Evolutionary conservation across 2,888 invertebrate species (phyloP).

Genomic region (Cyrtodaria siliqua): DNA sequence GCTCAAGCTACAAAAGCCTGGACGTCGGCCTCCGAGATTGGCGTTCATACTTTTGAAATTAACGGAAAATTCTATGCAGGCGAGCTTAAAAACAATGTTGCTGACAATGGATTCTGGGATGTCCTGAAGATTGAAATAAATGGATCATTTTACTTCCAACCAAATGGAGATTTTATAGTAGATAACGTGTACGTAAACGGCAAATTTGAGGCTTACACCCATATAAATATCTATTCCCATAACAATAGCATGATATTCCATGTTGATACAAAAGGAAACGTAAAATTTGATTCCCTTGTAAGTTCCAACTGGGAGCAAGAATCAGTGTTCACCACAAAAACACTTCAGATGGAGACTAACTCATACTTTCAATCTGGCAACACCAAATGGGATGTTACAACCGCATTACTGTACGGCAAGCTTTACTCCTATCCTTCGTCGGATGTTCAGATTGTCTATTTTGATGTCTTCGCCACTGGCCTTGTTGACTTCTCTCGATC

Average conservation of each 20-base stretch:
- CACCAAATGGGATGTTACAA: constrained; percentile 48
- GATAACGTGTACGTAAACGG: constrained; percentile 59
- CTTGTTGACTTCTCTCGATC: constrained; percentile 45
- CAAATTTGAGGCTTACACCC: constrained; percentile 42
- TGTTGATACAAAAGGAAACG: constrained; percentile 37
- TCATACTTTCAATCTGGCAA: constrained; percentile 56
- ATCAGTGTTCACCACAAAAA: constrained; percentile 44
- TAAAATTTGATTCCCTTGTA: constrained; percentile 54
- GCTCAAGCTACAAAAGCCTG: constrained; percentile 50
- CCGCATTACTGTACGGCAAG: constrained; percentile 39
- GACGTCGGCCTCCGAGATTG: constrained; percentile 62
- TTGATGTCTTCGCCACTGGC: constrained; percentile 44
- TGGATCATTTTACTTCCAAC: constrained; percentile 62
- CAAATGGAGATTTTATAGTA: constrained; percentile 57
- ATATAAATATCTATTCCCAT: constrained; percentile 44
- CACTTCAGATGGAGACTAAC: constrained; percentile 36
- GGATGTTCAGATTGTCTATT: constrained; percentile 38
- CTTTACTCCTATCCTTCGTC: constrained; percentile 45
- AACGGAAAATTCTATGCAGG: constrained; percentile 64
- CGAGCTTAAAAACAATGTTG: constrained; percentile 44
- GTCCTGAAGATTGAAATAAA: constrained; percentile 52
- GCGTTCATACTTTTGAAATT: constrained; percentile 55
- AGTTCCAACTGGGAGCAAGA: constrained; percentile 37
- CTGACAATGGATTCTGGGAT: constrained; percentile 61
- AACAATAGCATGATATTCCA: constrained; percentile 28